Percentiles rank a stretch among this genome's conserved stretches.
phyloP scores from a whole-genome alignment of 2,113 vertebrate genomes.

The Illadopsis cleaveri region DNA sequence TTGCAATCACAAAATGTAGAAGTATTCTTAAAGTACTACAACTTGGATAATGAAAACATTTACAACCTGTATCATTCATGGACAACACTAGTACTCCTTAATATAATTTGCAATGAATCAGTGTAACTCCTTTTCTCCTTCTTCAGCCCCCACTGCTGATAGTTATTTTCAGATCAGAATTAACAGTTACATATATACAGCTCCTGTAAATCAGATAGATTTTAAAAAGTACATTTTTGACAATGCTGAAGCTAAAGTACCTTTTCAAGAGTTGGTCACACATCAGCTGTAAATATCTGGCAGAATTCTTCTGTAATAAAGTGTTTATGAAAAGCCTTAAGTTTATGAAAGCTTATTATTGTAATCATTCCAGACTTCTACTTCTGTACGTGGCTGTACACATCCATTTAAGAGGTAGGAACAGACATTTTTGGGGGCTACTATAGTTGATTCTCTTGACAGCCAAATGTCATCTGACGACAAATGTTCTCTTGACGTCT shows the following conservation, averaged over 20 bases:
- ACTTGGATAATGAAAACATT: constrained; percentile 5
- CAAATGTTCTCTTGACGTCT: background rate
- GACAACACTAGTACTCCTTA: constrained; percentile 34
- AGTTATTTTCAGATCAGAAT: constrained; percentile 47
- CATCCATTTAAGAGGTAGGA: background rate
- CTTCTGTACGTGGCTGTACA: background rate
- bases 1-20: background rate
- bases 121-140: background rate
- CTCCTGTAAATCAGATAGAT: background rate
- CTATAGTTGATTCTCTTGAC: background rate
- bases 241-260: background rate
- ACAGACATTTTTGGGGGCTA: background rate
- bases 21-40: background rate
- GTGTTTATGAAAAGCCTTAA: background rate
- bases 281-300: background rate
- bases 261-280: background rate
- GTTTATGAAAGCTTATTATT: background rate
- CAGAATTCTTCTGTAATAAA: background rate
- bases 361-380: background rate
- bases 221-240: background rate
- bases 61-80: constrained; percentile 32
- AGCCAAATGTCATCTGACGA: background rate
- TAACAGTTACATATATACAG: background rate
- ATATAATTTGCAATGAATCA: constrained; percentile 32
- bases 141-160: background rate